Base-by-base conservation (phyloP, 1,140 invertebrate species). In the Drosophila auraria region DNA sequence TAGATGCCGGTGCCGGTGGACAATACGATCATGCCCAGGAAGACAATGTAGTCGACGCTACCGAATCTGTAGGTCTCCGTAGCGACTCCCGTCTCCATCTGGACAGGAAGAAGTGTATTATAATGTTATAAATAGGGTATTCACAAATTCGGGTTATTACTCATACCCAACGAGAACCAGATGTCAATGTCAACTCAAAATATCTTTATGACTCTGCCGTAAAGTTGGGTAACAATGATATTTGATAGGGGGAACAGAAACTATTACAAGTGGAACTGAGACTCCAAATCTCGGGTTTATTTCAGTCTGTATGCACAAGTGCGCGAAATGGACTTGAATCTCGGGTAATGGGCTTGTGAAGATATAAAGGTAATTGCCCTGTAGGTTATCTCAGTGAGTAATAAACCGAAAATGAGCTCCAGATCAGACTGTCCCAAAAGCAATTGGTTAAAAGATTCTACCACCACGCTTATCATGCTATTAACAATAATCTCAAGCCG, bases 1-100 rank as follows among this genome's bases (percentile, higher is more conserved):
- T 96, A 97, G 14, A 97, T 76, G 0, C 97, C 97, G 8, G 96
- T 96, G 2, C 94, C 93, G 6, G 96, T 95, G 2, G 96, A 96
- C 2, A 95, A 82, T 0, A 94, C 71, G 53, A 96, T 93, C 93
- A 96, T 95, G 5, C 94, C 89, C 14, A 93, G 93, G 83, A 96
- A 96, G 4, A 95, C 94, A 12, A 94, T 92, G 81, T 95, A 96
- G 89, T 96, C 95, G 0, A 94, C 91, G 20, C 92, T 82, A 36
- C 91, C 87, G 53, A 94, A 94, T 40, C 87, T 70, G 63, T 69
- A 91, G 65, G 36, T 72, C 2, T 82, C 61, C 44, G 30, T 60
- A 0, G 54, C 7, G 7, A 23, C 20, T 3, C 15, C 49, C 20
- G 47, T 50, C 47, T 73, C 70, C 23, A 75, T 53, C 56, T 78